Evolutionary conservation across 2,113 vertebrate species (phyloP), one percentile per base, ranked within the genome.

Genomic region (Symphodus melops): DNA sequence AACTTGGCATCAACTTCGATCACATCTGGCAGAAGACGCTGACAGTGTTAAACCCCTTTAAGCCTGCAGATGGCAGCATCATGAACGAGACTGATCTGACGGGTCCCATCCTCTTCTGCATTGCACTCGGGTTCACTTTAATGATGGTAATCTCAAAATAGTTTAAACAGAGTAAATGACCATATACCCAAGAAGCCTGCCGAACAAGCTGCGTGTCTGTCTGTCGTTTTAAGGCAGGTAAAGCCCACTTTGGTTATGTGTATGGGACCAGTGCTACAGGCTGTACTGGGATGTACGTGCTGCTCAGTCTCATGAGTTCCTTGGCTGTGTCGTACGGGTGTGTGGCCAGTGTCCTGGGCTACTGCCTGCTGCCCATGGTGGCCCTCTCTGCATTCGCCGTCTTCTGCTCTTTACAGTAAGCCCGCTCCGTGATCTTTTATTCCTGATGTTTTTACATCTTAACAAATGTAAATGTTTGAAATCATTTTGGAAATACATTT

Each of bases 21-120:
- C 95, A 97, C 69, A 96, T 97, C 88, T 96, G 95, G 96, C 96
- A 97, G 84, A 97, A 97, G 93, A 96, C 96, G 0, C 85, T 97
- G 86, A 97, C 96, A 0, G 96, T 98, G 81, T 87, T 98, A 76
- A 96, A 97, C 58, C 96, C 96, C 9, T 79, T 95, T 88, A 97
- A 95, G 79, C 93, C 95, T 82, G 96, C 95, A 89, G 97, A 98
- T 93, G 95, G 95, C 92, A 96, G 94, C 88, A 97, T 98, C 55
- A 96, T 97, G 96, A 96, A 96, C 0, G 96, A 97, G 92, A 97
- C 96, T 0, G 97, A 97, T 61, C 91, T 97, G 75, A 91, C 95
- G 0, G 97, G 97, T 16, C 96, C 96, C 0, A 33, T 96, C 44
- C 58, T 97, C 68, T 97, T 97, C 87, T 96, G 95, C 54, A 54